A percentile compares a stretch with the other conserved stretches of the same genome.
These are phyloP conservation scores for Brachyhypopomus occidentalis DNA, from an alignment of 2,113 vertebrate genomes.

Conservation along the genomic window DNA sequence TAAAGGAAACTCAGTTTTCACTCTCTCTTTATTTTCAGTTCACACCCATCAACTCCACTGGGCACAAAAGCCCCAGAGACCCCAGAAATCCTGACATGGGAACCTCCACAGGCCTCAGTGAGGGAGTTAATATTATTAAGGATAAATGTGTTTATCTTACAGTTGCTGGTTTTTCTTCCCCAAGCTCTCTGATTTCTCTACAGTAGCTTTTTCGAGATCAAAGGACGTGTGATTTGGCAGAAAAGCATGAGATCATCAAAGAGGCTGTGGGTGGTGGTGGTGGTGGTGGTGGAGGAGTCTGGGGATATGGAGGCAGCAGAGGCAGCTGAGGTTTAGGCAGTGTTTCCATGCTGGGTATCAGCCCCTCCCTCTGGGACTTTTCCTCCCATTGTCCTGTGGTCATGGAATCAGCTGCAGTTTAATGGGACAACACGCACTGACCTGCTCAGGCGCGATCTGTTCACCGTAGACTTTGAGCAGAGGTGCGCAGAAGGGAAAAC, in stretches of 20 bases:
- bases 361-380: slow-evolving; percentile 19
- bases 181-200: neutral
- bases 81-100: slow-evolving; percentile 24
- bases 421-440: neutral
- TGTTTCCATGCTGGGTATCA: slow-evolving; percentile 32
- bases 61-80: slow-evolving; percentile 7
- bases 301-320: neutral
- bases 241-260: neutral
- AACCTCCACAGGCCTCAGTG: neutral
- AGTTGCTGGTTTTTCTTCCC: neutral
- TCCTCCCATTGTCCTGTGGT: slow-evolving; percentile 51
- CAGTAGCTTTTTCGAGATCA: neutral
- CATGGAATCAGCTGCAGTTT: slow-evolving; percentile 16
- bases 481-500: too few relatives aligned
- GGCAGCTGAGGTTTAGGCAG: slow-evolving; percentile 14
- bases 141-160: slow-evolving; percentile 13
- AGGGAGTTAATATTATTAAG: neutral
- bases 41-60: slow-evolving; percentile 11
- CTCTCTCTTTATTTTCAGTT: slow-evolving; percentile 7
- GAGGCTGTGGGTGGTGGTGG: neutral
- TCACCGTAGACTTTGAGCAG: too few relatives aligned
- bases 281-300: too few relatives aligned
- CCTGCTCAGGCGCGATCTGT: too few relatives aligned
- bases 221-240: neutral
- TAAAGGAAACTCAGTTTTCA: neutral